phyloP scores from a whole-genome alignment of 2,113 vertebrate genomes.

The Steatornis caripensis region DNA sequence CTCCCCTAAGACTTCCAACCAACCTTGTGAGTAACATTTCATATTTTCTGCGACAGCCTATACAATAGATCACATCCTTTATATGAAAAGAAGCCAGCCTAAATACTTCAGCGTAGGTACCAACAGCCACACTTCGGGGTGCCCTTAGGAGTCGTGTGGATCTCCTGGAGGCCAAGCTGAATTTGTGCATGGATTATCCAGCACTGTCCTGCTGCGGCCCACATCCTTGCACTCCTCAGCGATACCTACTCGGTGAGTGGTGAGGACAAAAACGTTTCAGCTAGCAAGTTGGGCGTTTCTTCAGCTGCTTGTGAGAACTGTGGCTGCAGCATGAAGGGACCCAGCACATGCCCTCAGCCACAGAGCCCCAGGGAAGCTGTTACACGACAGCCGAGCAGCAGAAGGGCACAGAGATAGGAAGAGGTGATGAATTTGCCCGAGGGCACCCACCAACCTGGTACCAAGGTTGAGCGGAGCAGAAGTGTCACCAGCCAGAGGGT shows the following conservation, averaged over 20 bases:
- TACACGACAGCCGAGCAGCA: not conserved
- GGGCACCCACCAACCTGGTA: not conserved
- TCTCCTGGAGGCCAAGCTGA: not conserved
- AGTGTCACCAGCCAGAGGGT: not conserved
- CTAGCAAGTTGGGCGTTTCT: not conserved
- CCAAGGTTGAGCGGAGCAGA: not conserved
- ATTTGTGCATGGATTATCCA: not conserved
- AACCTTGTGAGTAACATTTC: not conserved
- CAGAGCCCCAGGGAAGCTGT: rapidly evolving
- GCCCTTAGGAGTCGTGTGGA: not conserved
- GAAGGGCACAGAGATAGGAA: not conserved
- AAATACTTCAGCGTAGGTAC: not conserved
- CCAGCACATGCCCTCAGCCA: not conserved
- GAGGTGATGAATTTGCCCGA: not conserved
- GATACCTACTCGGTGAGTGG: not conserved
- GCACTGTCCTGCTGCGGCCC: not conserved
- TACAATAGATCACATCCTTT: not conserved
- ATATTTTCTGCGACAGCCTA: not conserved
- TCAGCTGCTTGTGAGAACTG: not conserved
- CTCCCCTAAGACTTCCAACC: not conserved
- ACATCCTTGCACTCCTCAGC: not conserved
- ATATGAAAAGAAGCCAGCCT: not conserved
- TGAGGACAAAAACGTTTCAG: not conserved
- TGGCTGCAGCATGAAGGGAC: not conserved
- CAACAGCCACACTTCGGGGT: not conserved